Evolutionary conservation across 2,113 vertebrate species (phyloP).

Genomic region (Calidris pygmaea): DNA sequence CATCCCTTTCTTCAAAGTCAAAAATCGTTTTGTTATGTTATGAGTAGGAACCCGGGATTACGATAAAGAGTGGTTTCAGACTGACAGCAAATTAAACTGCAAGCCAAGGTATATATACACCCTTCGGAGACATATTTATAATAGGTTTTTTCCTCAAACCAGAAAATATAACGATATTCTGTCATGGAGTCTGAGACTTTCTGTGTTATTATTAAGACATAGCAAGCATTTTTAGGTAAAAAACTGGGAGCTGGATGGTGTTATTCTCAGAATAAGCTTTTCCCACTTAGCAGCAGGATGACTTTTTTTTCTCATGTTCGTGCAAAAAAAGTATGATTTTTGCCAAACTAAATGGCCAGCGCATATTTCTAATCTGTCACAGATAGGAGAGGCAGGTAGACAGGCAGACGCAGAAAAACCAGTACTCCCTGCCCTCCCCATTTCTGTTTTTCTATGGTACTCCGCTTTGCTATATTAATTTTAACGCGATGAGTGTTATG

Average conservation of each 20-base stretch:
- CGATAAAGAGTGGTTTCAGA: background rate
- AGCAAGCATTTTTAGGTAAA: background rate
- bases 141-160: background rate
- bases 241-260: background rate
- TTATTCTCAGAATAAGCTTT: slow-evolving; percentile 27
- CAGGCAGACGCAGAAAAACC: background rate
- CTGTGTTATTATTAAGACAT: background rate
- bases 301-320: background rate
- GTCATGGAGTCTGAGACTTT: background rate
- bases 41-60: background rate
- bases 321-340: background rate
- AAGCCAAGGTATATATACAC: background rate
- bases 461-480: background rate
- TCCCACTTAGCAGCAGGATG: slow-evolving; percentile 43
- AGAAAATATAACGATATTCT: background rate
- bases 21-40: background rate
- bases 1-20: background rate
- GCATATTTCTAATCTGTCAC: background rate
- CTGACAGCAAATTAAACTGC: background rate
- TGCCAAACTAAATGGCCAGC: slow-evolving; percentile 24
- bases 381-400: background rate
- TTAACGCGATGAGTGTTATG: background rate
- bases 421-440: background rate
- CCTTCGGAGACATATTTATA: background rate
- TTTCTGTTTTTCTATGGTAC: background rate